Percentiles rank a stretch among this genome's conserved stretches.
Evolutionary conservation across 2,113 vertebrate species (phyloP).

Genomic region (Dicaeum eximium): DNA sequence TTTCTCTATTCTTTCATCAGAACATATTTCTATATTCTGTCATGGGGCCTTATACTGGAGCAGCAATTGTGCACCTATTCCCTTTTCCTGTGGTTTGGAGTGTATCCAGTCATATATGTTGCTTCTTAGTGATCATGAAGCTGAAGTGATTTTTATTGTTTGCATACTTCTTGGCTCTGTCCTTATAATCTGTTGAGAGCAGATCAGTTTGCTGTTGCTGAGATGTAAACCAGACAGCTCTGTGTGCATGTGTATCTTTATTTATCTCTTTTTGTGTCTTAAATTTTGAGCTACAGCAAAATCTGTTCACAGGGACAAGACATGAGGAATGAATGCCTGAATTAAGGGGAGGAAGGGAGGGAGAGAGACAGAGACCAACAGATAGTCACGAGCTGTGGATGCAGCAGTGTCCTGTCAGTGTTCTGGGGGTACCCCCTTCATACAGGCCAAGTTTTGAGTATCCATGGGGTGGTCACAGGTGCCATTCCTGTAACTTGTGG

Average conservation of each 20-base stretch:
- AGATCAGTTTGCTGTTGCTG: background rate
- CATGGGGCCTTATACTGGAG: background rate
- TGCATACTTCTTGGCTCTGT: background rate
- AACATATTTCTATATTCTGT: background rate
- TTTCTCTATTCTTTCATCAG: background rate
- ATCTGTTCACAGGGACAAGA: background rate
- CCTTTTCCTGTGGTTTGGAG: background rate
- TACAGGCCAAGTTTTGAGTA: background rate
- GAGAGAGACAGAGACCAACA: background rate
- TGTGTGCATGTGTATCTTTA: background rate
- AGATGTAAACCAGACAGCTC: background rate
- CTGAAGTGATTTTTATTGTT: background rate
- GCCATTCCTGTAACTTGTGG: background rate
- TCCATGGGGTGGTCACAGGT: background rate
- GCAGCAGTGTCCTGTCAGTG: background rate
- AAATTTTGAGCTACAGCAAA: background rate
- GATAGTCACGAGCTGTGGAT: fast-evolving
- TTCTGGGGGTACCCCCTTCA: background rate
- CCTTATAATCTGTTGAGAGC: background rate
- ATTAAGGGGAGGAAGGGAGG: background rate
- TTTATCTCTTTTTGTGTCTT: background rate
- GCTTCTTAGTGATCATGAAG: background rate
- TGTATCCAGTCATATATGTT: background rate
- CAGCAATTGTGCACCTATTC: background rate
- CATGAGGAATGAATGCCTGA: background rate